Percentiles rank a stretch among this genome's conserved stretches.
These are phyloP conservation scores for Protaetia brevitarsis DNA, from an alignment of 1,140 invertebrate genomes.

Conservation along the genomic window DNA sequence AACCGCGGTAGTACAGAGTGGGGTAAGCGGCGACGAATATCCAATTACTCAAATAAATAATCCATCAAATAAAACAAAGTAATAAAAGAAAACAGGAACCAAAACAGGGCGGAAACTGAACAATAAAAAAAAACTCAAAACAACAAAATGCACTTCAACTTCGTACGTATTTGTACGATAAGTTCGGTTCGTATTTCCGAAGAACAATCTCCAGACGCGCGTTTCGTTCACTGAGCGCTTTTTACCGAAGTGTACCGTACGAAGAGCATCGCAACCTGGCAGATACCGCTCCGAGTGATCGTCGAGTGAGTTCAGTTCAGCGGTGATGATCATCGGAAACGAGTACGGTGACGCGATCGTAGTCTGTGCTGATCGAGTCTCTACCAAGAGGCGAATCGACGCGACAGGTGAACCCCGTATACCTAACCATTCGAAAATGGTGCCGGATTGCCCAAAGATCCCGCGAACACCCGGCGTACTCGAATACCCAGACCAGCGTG, in stretches of 20 bases:
- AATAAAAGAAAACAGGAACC: background rate
- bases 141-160: slow-evolving; percentile 3
- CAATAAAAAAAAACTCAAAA: background rate
- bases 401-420: slow-evolving; percentile 1
- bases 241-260: no score
- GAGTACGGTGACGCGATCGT: background rate
- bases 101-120: background rate
- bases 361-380: background rate
- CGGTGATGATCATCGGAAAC: background rate
- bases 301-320: background rate
- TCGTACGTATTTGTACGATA: background rate
- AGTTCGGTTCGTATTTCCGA: background rate
- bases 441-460: background rate
- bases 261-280: no score
- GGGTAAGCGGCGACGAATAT: no score
- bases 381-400: background rate
- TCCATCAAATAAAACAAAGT: background rate
- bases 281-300: no score
- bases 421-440: slow-evolving; percentile 4
- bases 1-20: no score
- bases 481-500: background rate
- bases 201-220: background rate
- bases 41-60: slow-evolving; percentile 6
- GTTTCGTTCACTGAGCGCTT: background rate
- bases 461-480: background rate